Evolutionary conservation across 2,797 vertebrate genomes (phyloP), one percentile per base, ranked within the genome.

Genomic region (Myripristis jacobus): DNA sequence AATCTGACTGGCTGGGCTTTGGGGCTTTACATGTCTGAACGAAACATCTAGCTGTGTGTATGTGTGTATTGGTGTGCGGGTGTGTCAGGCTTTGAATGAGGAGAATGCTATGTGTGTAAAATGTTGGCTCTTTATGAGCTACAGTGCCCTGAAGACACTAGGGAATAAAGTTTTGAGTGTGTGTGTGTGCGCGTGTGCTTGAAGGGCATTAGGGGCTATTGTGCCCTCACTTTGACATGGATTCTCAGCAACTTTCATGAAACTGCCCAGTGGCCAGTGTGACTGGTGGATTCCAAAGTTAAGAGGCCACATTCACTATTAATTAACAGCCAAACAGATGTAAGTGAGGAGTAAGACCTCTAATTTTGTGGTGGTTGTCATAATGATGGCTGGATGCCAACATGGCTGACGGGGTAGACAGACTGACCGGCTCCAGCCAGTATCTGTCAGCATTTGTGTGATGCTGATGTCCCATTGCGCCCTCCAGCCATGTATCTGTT

Each of bases 1-100:
- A 73, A 75, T 73, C 65, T 63, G 68, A 31, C 76, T 34, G 41
- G 2, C 58, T 48, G 34, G 31, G 56, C 22, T 71, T 38, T 21
- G 16, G 2, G 50, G 43, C 21, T 70, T 66, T 51, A 19, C 43
- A 57, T 74, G 64, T 58, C 68, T 47, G 11, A 76, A 18, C 21
- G 16, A 25, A 70, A 59, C 31, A 62, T 65, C 59, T 69, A 54
- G 38, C 65, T 41, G 1, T 41, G 38, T 53, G 24, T 1, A 11
- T 2, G 9, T 51, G 54, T 57, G 63, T 67, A 22, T 51, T 72
- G 24, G 56, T 9, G 46, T 19, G 38, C 0, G 0, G 25, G 12
- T 15, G 21, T 50, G 47, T 50, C 63, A 36, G 15, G 15, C 22
- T 69, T 63, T 73, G n/a, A 61, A 56, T 21, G 41, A 27, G 16